Evolutionary conservation across 1,140 invertebrate genomes (phyloP).

Genomic region (Drepana arcuata): DNA sequence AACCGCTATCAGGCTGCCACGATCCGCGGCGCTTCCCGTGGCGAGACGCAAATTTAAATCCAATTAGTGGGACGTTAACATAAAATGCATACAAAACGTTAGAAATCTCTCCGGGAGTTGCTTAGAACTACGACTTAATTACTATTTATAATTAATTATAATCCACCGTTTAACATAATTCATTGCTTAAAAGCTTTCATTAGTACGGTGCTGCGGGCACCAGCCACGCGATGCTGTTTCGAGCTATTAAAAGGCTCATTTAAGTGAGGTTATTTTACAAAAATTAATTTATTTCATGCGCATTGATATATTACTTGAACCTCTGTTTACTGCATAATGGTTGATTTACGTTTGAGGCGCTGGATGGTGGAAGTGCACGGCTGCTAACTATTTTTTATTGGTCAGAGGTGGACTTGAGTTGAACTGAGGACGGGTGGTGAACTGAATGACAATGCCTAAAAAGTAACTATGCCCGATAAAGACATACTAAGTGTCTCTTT

Average conservation of each 20-base stretch:
- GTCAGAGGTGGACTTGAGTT: no score
- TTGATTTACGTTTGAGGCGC: no score
- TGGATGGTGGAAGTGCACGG: no score
- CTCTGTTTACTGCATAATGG: background rate
- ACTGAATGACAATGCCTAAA: no score
- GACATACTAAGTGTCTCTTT: no score
- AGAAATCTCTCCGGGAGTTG: conserved; percentile 1
- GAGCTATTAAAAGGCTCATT: conserved; percentile 19
- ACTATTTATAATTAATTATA: conserved; percentile 14
- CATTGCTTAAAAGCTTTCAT: conserved; percentile 24
- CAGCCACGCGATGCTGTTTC: conserved; percentile 2
- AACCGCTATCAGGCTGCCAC: conserved; percentile 28
- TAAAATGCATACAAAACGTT: conserved; percentile 9
- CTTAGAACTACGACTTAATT: conserved; percentile 23
- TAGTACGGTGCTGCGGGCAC: conserved; percentile 11
- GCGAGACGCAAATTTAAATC: conserved; percentile 40
- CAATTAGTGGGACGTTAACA: conserved; percentile 33
- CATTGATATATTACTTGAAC: conserved; percentile 17
- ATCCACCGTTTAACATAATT: conserved; percentile 23
- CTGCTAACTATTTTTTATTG: no score
- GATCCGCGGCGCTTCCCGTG: conserved; percentile 30
- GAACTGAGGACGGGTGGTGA: no score
- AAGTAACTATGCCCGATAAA: no score
- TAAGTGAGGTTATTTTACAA: conserved; percentile 21
- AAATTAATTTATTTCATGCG: conserved; percentile 16